These are phyloP conservation scores for Oncorhynchus tshawytscha DNA, from an alignment of 2,113 vertebrate species.

Conservation along the genomic window DNA sequence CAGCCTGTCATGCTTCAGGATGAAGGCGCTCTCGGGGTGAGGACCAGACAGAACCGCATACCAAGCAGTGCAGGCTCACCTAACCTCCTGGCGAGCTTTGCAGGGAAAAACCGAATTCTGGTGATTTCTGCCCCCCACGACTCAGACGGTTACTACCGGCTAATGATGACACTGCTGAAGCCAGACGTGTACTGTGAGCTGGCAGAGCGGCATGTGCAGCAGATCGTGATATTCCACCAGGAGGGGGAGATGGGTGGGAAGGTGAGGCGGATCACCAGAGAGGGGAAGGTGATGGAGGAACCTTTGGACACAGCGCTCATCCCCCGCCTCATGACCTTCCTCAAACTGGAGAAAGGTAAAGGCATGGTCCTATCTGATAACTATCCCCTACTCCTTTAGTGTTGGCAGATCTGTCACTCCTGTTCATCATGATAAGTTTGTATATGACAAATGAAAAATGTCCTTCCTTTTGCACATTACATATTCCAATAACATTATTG, in stretches of 20 bases:
- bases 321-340: conserved; percentile 89
- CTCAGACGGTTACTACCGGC: conserved; percentile 92
- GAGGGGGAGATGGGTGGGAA: conserved; percentile 88
- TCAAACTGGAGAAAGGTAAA: conserved; percentile 91
- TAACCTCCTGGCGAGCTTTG: conserved; percentile 90
- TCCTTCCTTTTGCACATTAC: no score
- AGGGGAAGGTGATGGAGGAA: conserved; percentile 91
- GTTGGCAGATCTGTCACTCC: no score
- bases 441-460: no score
- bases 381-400: neutral
- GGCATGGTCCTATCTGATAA: neutral
- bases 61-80: conserved; percentile 82
- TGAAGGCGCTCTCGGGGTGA: conserved; percentile 70
- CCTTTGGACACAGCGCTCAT: conserved; percentile 84
- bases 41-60: conserved; percentile 77
- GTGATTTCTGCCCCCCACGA: conserved; percentile 93
- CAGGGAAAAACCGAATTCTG: conserved; percentile 90
- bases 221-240: conserved; percentile 93
- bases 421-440: no score
- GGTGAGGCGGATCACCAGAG: conserved; percentile 85
- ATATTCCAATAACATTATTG: no score
- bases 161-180: conserved; percentile 97
- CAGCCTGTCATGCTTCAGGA: conserved; percentile 74
- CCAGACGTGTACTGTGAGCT: conserved; percentile 93
- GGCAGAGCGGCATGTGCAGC: conserved; percentile 91